These are phyloP conservation scores for Cheilosia soror DNA, from an alignment of 2,888 invertebrate species.

Conservation along the genomic window DNA sequence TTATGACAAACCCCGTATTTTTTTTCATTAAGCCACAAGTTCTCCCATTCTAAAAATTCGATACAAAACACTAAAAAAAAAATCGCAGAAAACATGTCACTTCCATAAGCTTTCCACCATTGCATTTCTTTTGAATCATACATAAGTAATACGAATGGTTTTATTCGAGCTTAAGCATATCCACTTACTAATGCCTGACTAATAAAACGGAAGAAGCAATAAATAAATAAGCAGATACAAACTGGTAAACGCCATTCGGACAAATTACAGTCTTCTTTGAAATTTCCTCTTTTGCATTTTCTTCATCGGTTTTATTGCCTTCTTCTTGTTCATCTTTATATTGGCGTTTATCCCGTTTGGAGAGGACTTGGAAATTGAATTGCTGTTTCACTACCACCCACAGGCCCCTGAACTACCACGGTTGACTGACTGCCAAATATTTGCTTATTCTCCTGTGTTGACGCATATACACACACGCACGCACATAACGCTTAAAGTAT, in stretches of 20 bases:
- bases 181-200: constrained; percentile 72
- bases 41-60: too few species aligned
- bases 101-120: not conserved
- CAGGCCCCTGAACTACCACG: constrained; percentile 19
- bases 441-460: constrained; percentile 36
- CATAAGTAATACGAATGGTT: constrained; percentile 62
- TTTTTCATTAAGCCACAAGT: too few species aligned
- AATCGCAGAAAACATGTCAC: not conserved
- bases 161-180: constrained; percentile 59
- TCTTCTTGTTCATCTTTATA: constrained; percentile 67
- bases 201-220: constrained; percentile 70
- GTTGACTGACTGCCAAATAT: constrained; percentile 72
- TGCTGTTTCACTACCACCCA: constrained; percentile 77
- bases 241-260: constrained; percentile 18
- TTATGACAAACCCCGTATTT: too few species aligned
- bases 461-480: constrained; percentile 21
- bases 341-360: constrained; percentile 50
- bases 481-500: constrained; percentile 76
- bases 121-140: constrained; percentile 42
- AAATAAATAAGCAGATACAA: constrained; percentile 58
- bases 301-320: constrained; percentile 30
- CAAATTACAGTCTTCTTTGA: constrained; percentile 31
- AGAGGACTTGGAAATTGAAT: constrained; percentile 80
- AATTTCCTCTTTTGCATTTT: constrained; percentile 37
- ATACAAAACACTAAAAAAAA: not conserved